phyloP scores from a whole-genome alignment of 2,113 vertebrate genomes.

The Peromyscus maniculatus region DNA sequence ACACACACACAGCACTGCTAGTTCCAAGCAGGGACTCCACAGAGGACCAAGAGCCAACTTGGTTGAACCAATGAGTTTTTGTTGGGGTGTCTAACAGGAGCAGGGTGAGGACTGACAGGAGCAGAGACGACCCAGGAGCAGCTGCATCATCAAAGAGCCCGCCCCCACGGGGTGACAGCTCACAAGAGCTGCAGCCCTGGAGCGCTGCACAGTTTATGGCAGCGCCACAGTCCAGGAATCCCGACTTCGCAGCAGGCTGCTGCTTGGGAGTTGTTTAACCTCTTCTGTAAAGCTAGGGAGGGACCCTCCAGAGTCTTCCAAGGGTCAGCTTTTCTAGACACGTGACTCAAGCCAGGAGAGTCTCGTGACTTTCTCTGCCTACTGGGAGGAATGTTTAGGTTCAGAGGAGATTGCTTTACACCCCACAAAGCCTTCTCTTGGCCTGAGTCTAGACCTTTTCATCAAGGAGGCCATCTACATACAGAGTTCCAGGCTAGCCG shows the following conservation, averaged over 20 bases:
- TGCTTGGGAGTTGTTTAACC: background rate
- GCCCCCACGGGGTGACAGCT: rapidly evolving
- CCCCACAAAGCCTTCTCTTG: no score
- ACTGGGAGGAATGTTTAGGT: background rate
- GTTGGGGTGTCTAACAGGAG: background rate
- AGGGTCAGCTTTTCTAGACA: background rate
- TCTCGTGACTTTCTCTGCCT: background rate
- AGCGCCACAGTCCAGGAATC: rapidly evolving
- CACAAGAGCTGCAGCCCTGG: background rate
- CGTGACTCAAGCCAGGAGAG: background rate
- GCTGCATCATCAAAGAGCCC: background rate
- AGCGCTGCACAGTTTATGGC: background rate
- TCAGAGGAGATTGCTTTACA: background rate
- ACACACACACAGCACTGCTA: background rate
- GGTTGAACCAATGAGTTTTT: background rate
- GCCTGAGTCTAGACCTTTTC: background rate
- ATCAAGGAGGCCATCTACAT: no score
- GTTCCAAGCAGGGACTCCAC: background rate
- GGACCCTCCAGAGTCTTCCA: background rate
- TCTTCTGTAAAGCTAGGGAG: background rate
- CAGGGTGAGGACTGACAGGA: background rate
- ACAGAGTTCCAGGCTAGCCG: background rate
- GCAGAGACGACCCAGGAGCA: no score
- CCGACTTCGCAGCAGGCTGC: background rate
- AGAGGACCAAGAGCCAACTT: background rate